Evolutionary conservation across 1,140 invertebrate species (phyloP), one percentile per base, ranked within the genome.

Genomic region (Drosophila parvula): DNA sequence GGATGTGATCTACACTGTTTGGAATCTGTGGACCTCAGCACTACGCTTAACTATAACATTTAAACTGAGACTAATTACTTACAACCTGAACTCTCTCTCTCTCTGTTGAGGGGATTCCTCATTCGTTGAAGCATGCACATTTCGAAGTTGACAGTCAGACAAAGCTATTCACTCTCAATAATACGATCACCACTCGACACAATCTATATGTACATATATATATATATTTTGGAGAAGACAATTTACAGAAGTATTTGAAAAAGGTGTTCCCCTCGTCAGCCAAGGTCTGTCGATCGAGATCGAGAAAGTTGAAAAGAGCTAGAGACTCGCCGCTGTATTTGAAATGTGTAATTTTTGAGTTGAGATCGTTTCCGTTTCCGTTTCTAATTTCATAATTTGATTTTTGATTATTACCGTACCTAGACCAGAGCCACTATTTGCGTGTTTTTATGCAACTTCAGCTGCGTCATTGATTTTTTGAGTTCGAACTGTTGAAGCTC

Each of bases 361-460:
- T 58, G 55, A 59, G 47, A 45, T 58, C 28, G 65, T 57, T 51
- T 57, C 12, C 12, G 22, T 64, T 67, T 45, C 6, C 44, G 22
- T 45, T 45, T 12, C 43, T 12, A 45, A 12, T 45, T 22, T 45
- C 63, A 47, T 11, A 36, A 53, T 65, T 78, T 84, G 47, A 45
- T 65, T 65, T 67, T 76, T 53, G 69, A 43, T 59, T 76, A 43
- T 48, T 67, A 76, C 44, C 75, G 70, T 74, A 74, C 43, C 68
- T 78, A 77, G 73, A 77, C 50, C 55, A 78, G 41, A 75, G 68
- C 55, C 58, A 61, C 50, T 43, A 32, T 63, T 53, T 73, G 73
- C 79, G 78, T 76, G 70, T 90, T 90, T 86, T 90, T 86, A 90
- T 90, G 88, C 88, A 90, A 90, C 78, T 91, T 90, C 82, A 88